Conservation (phyloP, 2,888 invertebrate genomes). For the Pyrrhia umbra region DNA sequence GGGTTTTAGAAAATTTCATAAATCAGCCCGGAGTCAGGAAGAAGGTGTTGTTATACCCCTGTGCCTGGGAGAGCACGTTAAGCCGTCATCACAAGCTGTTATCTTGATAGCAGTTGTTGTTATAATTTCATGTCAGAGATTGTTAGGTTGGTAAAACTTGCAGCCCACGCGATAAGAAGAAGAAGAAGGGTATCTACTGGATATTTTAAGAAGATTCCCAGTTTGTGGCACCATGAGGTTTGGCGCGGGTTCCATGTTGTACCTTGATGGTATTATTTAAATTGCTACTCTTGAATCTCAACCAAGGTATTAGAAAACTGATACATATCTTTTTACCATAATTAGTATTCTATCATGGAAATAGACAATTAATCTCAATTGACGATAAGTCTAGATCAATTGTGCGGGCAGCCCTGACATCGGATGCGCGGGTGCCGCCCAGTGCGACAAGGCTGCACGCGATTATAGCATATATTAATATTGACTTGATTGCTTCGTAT, state of each 20-base stretch:
- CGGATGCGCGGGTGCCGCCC: conserved; percentile 34
- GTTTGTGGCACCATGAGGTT: neutral
- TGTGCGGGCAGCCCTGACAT: conserved; percentile 40
- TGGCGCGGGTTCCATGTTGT: too few relatives aligned
- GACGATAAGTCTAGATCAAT: conserved; percentile 8
- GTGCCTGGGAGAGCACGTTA: too few relatives aligned
- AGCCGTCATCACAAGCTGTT: too few relatives aligned
- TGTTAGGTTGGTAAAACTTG: too few relatives aligned
- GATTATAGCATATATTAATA: conserved; percentile 37
- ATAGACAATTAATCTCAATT: conserved; percentile 10
- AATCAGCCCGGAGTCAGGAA: too few relatives aligned
- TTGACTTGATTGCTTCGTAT: conserved; percentile 15
- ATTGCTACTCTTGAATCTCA: neutral
- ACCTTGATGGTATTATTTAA: neutral
- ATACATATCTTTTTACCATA: conserved; percentile 14
- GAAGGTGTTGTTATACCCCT: too few relatives aligned
- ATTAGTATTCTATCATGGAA: conserved; percentile 6
- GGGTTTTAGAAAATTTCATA: too few relatives aligned
- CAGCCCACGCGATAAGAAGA: too few relatives aligned
- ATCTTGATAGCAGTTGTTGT: too few relatives aligned
- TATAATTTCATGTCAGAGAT: too few relatives aligned
- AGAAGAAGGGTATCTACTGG: neutral
- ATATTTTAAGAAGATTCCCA: conserved; percentile 10
- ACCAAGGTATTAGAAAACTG: neutral
- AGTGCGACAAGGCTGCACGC: conserved; percentile 45